Conservation (phyloP, 2,888 invertebrate genomes). For the Hipparchia semele region DNA sequence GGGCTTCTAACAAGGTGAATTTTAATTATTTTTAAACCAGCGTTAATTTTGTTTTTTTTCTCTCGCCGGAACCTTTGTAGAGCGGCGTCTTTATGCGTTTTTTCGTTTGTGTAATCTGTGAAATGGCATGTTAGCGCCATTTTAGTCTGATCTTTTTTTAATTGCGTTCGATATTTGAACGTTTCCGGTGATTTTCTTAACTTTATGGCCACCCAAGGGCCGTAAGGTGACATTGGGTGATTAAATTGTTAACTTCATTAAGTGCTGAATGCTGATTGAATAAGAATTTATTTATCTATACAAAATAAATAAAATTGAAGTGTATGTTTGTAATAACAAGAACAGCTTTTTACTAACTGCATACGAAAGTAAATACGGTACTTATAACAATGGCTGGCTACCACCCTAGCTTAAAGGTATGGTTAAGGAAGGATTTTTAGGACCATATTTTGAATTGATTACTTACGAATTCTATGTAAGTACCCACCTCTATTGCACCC, state of each 20-base stretch:
- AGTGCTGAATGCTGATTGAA: too few species aligned
- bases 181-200: conserved; percentile 63
- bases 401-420: too few species aligned
- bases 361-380: too few species aligned
- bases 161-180: conserved; percentile 66
- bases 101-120: conserved; percentile 76
- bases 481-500: too few species aligned
- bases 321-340: too few species aligned
- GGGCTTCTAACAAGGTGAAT: conserved; percentile 74
- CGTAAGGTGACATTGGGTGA: conserved; percentile 28
- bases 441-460: too few species aligned
- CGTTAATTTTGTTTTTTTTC: conserved; percentile 76
- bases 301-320: too few species aligned
- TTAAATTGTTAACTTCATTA: conserved; percentile 19
- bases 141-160: conserved; percentile 63
- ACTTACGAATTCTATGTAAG: too few species aligned
- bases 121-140: conserved; percentile 79
- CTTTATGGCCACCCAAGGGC: conserved; percentile 41
- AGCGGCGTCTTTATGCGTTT: conserved; percentile 65
- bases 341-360: too few species aligned
- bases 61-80: conserved; percentile 64
- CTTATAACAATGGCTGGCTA: too few species aligned
- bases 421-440: too few species aligned
- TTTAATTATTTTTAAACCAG: conserved; percentile 78
- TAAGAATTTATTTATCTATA: too few species aligned